Evolutionary conservation across 2,888 invertebrate species (phyloP), one percentile per base, ranked within the genome.

Genomic region (Frankliniella intonsa): DNA sequence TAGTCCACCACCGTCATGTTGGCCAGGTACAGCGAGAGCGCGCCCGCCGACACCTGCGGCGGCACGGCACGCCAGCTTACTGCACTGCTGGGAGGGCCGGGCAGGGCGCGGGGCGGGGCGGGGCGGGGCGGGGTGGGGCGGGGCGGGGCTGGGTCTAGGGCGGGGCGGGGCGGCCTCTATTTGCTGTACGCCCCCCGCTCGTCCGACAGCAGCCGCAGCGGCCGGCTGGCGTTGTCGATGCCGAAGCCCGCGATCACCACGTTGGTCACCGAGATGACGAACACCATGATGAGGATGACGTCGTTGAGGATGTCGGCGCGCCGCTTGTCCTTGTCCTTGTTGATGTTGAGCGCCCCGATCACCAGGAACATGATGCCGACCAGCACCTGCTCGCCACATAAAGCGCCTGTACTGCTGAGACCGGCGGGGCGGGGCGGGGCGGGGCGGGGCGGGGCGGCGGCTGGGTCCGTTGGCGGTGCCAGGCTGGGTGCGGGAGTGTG

Each of bases 181-280:
- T 22, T 76, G 69, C 25, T 80, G 80, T 51, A 80, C 8, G 49
- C 8, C 22, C 69, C 69, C 22, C 69, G 69, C 25, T 76, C 69
- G 25, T 76, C 69, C 8, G 69, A 76, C 22, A 76, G 69, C 69
- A 76, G 69, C 22, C 69, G 22, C 69, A 76, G 69, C 25, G 69
- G 69, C 69, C 69, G 69, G 69, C 69, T 76, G 11, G 69, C 69
- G 87, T 93, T 93, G 86, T 95, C 94, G 85, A 96, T 93, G 81
- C 95, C 95, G 86, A 97, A 96, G 76, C 94, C 94, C 80, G 95
- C 94, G 86, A 94, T 94, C 80, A 95, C 90, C 83, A 96, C 92
- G 87, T 96, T 96, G 80, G 93, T 90, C 81, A 95, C 90, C 22
- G 95, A 94, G 87, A 96, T 95, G 81, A 94, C 87, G 89, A 96